Conservation (phyloP, 2,113 vertebrate species). For the Psilopogon haemacephalus region DNA sequence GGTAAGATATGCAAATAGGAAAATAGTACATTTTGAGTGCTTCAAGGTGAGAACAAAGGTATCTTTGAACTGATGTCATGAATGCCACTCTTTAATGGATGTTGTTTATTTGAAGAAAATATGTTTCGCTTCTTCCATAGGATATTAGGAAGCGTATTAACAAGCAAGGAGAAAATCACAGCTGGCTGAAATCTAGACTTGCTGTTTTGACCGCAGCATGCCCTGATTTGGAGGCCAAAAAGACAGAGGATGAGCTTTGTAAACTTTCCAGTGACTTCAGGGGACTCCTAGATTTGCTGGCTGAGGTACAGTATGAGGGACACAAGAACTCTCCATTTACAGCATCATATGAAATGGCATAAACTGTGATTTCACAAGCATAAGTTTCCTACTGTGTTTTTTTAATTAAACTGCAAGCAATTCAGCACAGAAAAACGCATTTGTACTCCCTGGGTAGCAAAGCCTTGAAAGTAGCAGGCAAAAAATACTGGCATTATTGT, state of each 20-base stretch:
- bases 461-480: not conserved
- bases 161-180: constrained; percentile 79
- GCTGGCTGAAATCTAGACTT: constrained; percentile 87
- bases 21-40: not conserved
- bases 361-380: not conserved
- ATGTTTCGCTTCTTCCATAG: constrained; percentile 57
- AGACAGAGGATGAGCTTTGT: constrained; percentile 79
- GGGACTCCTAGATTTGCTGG: constrained; percentile 76
- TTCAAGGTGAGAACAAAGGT: not conserved
- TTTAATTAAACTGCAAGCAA: constrained; percentile 1
- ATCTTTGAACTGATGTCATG: not conserved
- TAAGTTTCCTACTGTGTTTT: not conserved
- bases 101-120: not conserved
- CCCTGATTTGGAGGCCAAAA: constrained; percentile 81
- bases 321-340: not conserved
- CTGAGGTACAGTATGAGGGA: constrained; percentile 78
- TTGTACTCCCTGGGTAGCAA: not conserved
- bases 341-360: not conserved
- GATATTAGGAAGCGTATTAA: constrained; percentile 77
- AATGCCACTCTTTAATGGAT: not conserved
- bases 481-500: not conserved
- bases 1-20: not conserved
- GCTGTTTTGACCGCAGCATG: constrained; percentile 79
- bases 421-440: not conserved
- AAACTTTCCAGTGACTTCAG: constrained; percentile 83